Evolutionary conservation across 2,113 vertebrate genomes (phyloP), one percentile per base, ranked within the genome.

Genomic region (Typhlomys cinereus): DNA sequence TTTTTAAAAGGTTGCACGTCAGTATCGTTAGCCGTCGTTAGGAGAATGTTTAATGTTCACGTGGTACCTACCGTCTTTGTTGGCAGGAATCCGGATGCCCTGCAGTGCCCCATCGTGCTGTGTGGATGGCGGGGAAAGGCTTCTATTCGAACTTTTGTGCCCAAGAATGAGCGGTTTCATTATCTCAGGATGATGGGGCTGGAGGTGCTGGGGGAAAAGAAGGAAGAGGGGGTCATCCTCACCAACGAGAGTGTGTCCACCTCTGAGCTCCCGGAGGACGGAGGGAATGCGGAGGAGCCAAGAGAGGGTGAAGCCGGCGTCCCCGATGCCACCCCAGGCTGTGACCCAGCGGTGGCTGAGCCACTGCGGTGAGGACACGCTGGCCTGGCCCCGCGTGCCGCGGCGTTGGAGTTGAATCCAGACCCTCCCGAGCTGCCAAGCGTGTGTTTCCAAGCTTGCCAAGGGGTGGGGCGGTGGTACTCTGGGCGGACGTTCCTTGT

Each of bases 81-180:
- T 96, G 74, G 0, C 93, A 99, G 99, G 92, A 98, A 98, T 89
- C 97, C 98, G 0, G 97, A 96, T 0, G 96, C 98, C 80, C 98
- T 99, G 48, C 99, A 99, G 98, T 99, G 99, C 74, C 96, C 99
- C 67, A 98, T 99, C 62, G 99, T 99, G 97, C 97, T 99, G 61
- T 99, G 99, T 41, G 99, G 99, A 17, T 99, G 99, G 99, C 98
- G 99, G 85, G 99, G 99, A 15, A 99, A 99, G 97, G 98, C 99
- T 0, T 99, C 99, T 2, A 98, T 99, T 90, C 98, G 99, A 61
- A 99, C 99, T 71, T 99, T 99, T 52, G 99, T 99, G 84, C 98
- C 99, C 34, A 99, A 98, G 92, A 99, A 99, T 9, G 99, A 99
- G 95, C 98, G 99, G 61, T 98, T 99, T 69, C 99, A 99, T 96